Percentiles rank a stretch among this genome's conserved stretches.
These are phyloP conservation scores for Eledone cirrhosa DNA, from an alignment of 2,888 invertebrate species.

Conservation along the genomic window DNA sequence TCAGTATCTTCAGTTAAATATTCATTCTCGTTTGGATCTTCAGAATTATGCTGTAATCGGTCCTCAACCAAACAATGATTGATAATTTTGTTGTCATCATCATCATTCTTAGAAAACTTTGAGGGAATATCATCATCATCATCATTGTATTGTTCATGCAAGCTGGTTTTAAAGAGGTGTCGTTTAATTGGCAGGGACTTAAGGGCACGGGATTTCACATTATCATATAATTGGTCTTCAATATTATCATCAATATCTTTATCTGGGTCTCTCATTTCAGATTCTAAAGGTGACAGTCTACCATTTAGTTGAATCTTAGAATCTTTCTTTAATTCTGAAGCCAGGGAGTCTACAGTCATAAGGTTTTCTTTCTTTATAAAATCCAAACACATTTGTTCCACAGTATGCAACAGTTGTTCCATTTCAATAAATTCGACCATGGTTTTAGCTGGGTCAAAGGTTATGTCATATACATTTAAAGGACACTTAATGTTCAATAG, in stretches of 20 bases:
- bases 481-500: conserved; percentile 72
- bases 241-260: not conserved
- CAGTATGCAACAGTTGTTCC: conserved; percentile 66
- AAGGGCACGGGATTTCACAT: not conserved
- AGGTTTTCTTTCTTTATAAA: conserved; percentile 53
- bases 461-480: conserved; percentile 69
- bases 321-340: conserved; percentile 8
- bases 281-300: not conserved
- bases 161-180: too few relatives aligned
- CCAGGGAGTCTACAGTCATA: not conserved
- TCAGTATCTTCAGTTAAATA: too few relatives aligned
- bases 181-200: conserved; percentile 8
- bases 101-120: too few relatives aligned
- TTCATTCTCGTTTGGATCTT: too few relatives aligned
- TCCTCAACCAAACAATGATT: too few relatives aligned
- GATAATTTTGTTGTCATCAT: too few relatives aligned
- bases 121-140: too few relatives aligned
- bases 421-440: conserved; percentile 72
- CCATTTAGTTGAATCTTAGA: not conserved
- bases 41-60: too few relatives aligned
- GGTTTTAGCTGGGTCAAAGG: conserved; percentile 69
- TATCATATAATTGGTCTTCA: conserved; percentile 7
- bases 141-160: too few relatives aligned
- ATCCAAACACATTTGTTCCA: conserved; percentile 64
- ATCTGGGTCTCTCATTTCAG: too few relatives aligned